phyloP scores from a whole-genome alignment of 1,140 invertebrate genomes.

The Aphelenchoides fujianensis region DNA sequence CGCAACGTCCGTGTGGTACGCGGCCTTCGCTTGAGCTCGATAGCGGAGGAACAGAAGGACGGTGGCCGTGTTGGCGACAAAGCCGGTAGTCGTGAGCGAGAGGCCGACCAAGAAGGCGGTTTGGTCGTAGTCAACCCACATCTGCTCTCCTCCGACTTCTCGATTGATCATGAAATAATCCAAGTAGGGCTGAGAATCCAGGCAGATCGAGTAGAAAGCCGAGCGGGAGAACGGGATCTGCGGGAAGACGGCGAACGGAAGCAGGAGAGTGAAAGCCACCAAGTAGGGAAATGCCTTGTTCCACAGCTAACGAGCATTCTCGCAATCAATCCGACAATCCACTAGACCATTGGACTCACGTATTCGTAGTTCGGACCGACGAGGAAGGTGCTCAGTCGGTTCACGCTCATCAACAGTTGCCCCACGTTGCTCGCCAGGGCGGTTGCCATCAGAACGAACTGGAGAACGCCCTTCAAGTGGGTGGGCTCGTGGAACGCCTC shows the following conservation, averaged over 20 bases:
- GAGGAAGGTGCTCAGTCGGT: background rate
- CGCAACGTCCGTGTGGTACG: background rate
- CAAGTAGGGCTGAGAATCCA: background rate
- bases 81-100: background rate
- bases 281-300: background rate
- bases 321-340: background rate
- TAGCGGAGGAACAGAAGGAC: background rate
- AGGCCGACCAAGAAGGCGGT: background rate
- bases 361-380: background rate
- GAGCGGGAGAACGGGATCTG: background rate
- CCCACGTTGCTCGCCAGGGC: background rate
- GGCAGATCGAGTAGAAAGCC: background rate
- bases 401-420: background rate
- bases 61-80: background rate
- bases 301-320: too few species aligned
- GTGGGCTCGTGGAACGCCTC: background rate
- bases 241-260: background rate
- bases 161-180: background rate
- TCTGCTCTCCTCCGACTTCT: background rate
- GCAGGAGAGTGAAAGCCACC: background rate
- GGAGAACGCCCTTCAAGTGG: background rate
- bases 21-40: background rate
- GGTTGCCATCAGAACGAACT: background rate
- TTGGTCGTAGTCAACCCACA: background rate
- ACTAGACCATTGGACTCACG: background rate